A percentile compares a stretch with the other conserved stretches of the same genome.
These are phyloP conservation scores for Cancer borealis DNA, from an alignment of 2,888 invertebrate species.

Conservation along the genomic window DNA sequence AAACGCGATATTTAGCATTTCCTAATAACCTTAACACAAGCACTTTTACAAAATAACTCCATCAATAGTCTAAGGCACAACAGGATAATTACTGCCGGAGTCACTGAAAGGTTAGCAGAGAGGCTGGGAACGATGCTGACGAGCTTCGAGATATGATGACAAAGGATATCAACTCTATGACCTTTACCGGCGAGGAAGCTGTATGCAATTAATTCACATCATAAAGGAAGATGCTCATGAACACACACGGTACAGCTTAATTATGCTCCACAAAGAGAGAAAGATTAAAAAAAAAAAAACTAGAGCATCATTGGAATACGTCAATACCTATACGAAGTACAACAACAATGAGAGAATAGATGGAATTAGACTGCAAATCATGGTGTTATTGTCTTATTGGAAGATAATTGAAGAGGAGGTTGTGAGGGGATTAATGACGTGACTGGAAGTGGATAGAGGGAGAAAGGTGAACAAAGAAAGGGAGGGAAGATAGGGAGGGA, in stretches of 20 bases:
- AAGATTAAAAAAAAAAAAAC: too few species aligned
- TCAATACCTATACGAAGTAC: neutral
- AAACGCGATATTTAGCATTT: too few species aligned
- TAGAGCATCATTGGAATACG: neutral
- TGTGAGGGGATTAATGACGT: too few species aligned
- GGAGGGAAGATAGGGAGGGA: too few species aligned
- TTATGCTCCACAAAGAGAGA: neutral
- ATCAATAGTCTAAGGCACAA: too few species aligned
- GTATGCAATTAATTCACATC: neutral
- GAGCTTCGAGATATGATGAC: neutral
- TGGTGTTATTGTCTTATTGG: neutral
- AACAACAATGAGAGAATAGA: neutral
- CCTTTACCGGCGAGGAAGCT: neutral
- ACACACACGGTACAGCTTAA: neutral
- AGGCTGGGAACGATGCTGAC: neutral
- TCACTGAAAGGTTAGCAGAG: neutral
- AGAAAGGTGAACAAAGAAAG: too few species aligned
- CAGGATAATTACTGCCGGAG: neutral
- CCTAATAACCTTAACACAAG: too few species aligned
- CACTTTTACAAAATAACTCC: too few species aligned
- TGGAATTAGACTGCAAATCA: neutral
- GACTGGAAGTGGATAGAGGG: too few species aligned
- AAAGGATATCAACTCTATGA: neutral
- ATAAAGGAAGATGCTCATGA: neutral
- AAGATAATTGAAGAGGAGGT: neutral